Evolutionary conservation across 2,113 vertebrate genomes (phyloP).

Genomic region (Mola mola): DNA sequence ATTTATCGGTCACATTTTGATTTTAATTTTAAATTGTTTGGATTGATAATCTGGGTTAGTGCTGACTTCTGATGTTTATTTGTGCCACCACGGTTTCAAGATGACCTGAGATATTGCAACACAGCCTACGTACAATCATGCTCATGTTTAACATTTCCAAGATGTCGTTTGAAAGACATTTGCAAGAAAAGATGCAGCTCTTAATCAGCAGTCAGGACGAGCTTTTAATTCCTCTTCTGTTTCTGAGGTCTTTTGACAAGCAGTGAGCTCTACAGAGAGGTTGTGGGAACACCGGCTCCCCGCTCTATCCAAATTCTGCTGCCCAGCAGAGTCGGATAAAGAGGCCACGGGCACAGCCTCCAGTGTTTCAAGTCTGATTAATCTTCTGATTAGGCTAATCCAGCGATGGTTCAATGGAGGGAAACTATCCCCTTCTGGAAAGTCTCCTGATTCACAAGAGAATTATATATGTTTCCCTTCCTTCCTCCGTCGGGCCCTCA

Average conservation of each 20-base stretch:
- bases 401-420: constrained; percentile 60
- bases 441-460: constrained; percentile 37
- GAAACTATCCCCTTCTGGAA: constrained; percentile 44
- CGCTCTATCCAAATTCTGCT: constrained; percentile 60
- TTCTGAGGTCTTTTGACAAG: constrained; percentile 53
- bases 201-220: too few species aligned
- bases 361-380: constrained; percentile 77
- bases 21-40: too few species aligned
- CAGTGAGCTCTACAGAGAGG: constrained; percentile 51
- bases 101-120: too few species aligned
- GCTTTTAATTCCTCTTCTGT: constrained; percentile 36
- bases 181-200: too few species aligned
- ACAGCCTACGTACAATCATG: too few species aligned
- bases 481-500: constrained; percentile 11
- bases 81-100: background rate
- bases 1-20: too few species aligned
- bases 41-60: background rate
- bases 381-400: constrained; percentile 82
- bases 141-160: too few species aligned
- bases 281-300: constrained; percentile 69
- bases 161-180: too few species aligned
- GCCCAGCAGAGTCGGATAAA: constrained; percentile 54
- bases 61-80: background rate
- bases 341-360: constrained; percentile 68
- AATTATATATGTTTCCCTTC: background rate